Base-by-base conservation (phyloP, 2,113 vertebrate species). In the Plecturocebus donacophilus region DNA sequence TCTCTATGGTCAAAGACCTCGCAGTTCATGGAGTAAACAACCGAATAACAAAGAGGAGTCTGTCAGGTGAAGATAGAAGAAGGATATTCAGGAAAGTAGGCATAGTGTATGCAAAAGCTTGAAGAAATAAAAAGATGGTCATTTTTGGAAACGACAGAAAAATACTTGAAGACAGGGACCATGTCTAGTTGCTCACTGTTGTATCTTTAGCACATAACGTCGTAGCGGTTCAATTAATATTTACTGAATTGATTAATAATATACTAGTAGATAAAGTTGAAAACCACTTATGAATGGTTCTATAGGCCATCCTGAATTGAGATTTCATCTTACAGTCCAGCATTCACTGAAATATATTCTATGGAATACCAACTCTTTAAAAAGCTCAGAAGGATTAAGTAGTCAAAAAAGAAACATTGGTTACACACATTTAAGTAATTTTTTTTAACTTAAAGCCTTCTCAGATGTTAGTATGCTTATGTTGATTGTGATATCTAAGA, bases 181-280 rank as follows among this genome's bases (percentile, higher is more conserved):
- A 75, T 79, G 27, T 87, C 1, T 52, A 90, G 52, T 58, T 82
- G 20, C 27, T 87, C 16, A 87, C 13, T 42, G 38, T 6, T 71
- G 12, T 77, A 49, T 95, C 30, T 9, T 93, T 85, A 88, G 83
- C 23, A 70, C 11, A 58, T 84, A 32, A 87, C 64, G 52, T 47
- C 56, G 16, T 25, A 66, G 27, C 19, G 83, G 17, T 73, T 88
- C 17, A 58, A 20, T 79, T 80, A 61, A 20, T 95, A 70, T 80
- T 93, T 91, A 35, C 71, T 90, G 49, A 86, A 71, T 92, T 95
- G 56, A 68, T 86, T 45, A 10, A 73, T 75, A 90, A 94, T n/a
- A 30, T 4, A n/a, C 30, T 83, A 87, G 14, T 17, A 79, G 73
- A 47, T 86, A 90, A 76, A 84, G 13, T 52, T 79, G 64, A 87